Evolutionary conservation across 2,797 vertebrate species (phyloP).

Genomic region (Crocodylus rhombifer): DNA sequence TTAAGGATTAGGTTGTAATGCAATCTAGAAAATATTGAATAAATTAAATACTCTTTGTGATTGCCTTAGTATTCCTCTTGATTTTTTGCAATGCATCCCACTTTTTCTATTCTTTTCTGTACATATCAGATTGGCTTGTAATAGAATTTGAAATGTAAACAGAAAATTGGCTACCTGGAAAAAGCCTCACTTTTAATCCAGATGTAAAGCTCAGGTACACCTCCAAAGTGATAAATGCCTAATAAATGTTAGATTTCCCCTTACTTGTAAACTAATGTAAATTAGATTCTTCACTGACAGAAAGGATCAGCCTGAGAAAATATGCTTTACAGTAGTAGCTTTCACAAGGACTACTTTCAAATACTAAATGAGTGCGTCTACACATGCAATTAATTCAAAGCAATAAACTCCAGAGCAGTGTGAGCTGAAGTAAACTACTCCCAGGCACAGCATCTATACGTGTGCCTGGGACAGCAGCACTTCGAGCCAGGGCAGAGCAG

Average conservation of each 20-base stretch:
- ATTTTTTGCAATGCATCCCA: neutral
- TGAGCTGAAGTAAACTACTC: too few relatives aligned
- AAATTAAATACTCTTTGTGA: neutral
- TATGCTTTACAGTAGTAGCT: neutral
- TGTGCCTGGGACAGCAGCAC: too few relatives aligned
- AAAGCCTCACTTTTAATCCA: neutral
- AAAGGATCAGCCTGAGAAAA: neutral
- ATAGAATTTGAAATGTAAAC: neutral
- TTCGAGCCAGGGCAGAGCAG: too few relatives aligned
- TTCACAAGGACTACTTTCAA: constrained; percentile 13
- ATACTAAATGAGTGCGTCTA: too few relatives aligned
- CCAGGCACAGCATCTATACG: too few relatives aligned
- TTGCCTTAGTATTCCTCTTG: neutral
- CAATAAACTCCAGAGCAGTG: too few relatives aligned
- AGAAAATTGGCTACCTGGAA: neutral
- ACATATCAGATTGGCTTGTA: constrained; percentile 1
- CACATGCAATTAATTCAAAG: too few relatives aligned
- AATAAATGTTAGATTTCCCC: neutral
- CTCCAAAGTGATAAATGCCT: neutral
- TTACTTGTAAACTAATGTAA: constrained; percentile 26
- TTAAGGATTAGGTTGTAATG: accelerated
- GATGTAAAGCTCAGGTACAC: neutral
- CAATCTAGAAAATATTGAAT: neutral
- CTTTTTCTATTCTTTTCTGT: neutral
- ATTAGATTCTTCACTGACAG: constrained; percentile 29